phyloP scores from a whole-genome alignment of 2,888 invertebrate species.

The Atherix ibis region DNA sequence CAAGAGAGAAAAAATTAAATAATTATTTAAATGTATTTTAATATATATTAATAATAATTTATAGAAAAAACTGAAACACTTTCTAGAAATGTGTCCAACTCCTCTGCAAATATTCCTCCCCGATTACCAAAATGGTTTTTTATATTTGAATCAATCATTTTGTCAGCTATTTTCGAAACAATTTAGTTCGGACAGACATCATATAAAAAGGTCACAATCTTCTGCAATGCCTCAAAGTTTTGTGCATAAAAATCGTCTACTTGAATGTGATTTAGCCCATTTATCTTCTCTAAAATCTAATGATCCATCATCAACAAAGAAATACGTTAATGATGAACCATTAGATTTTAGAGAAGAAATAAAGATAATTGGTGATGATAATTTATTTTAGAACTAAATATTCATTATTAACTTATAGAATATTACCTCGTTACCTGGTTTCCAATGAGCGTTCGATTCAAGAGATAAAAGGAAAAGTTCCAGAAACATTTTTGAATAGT shows the following conservation, averaged over 20 bases:
- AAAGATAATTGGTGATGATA: constrained; percentile 15
- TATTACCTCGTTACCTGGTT: constrained; percentile 51
- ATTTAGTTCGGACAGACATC: constrained; percentile 2
- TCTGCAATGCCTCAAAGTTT: constrained; percentile 3
- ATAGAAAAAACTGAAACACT: neutral
- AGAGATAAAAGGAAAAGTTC: constrained; percentile 75
- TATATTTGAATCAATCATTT: neutral
- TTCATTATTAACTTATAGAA: constrained; percentile 15
- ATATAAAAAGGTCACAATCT: constrained; percentile 2
- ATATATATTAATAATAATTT: too few relatives aligned
- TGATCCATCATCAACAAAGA: constrained; percentile 21
- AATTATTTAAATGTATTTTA: too few relatives aligned
- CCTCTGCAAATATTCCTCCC: neutral
- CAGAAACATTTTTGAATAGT: constrained; percentile 43
- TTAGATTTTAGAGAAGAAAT: constrained; percentile 21
- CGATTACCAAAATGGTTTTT: neutral
- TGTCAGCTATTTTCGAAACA: constrained; percentile 4
- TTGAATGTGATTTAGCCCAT: constrained; percentile 27
- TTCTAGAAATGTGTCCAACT: neutral
- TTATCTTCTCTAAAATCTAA: too few relatives aligned
- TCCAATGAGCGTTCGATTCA: constrained; percentile 73
- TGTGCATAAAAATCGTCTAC: constrained; percentile 19
- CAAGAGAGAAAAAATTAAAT: too few relatives aligned
- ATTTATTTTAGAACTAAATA: neutral
- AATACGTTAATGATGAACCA: constrained; percentile 5